Evolutionary conservation across 2,888 invertebrate species (phyloP).

Genomic region (Chloromyia formosa): DNA sequence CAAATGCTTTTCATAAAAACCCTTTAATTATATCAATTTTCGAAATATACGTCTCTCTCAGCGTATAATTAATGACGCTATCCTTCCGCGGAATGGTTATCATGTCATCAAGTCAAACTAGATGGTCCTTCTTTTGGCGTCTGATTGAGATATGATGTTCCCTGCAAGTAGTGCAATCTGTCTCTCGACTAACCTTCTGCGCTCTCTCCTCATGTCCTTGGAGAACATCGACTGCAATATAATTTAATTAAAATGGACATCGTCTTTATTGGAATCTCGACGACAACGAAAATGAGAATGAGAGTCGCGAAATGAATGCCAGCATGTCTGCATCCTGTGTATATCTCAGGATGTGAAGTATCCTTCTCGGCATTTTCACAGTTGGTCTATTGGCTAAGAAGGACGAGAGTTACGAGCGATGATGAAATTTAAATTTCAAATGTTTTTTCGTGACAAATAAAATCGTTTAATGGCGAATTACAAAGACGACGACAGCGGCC

Average conservation of each 20-base stretch:
- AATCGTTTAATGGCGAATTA: background rate
- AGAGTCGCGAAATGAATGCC: slow-evolving; percentile 7
- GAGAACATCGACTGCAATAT: slow-evolving; percentile 8
- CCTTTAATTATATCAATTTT: no score
- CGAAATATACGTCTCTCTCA: no score
- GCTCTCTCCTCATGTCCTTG: background rate
- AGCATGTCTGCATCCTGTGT: background rate
- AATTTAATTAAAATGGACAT: slow-evolving; percentile 35
- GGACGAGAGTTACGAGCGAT: background rate
- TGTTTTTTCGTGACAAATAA: background rate
- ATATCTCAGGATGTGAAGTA: background rate
- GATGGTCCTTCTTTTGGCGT: no score
- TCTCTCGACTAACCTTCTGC: background rate
- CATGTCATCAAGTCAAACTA: no score
- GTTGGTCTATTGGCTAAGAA: background rate
- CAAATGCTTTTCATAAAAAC: no score
- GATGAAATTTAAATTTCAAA: background rate
- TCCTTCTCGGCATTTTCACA: background rate
- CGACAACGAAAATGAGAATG: slow-evolving; percentile 5
- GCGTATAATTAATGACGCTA: no score
- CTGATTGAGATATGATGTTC: no score
- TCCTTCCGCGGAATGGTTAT: no score
- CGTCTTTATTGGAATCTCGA: slow-evolving; percentile 24
- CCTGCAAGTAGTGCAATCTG: no score
- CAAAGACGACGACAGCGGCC: background rate